These are phyloP conservation scores for Entosphenus tridentatus DNA, from an alignment of 2,113 vertebrate species.

Conservation along the genomic window DNA sequence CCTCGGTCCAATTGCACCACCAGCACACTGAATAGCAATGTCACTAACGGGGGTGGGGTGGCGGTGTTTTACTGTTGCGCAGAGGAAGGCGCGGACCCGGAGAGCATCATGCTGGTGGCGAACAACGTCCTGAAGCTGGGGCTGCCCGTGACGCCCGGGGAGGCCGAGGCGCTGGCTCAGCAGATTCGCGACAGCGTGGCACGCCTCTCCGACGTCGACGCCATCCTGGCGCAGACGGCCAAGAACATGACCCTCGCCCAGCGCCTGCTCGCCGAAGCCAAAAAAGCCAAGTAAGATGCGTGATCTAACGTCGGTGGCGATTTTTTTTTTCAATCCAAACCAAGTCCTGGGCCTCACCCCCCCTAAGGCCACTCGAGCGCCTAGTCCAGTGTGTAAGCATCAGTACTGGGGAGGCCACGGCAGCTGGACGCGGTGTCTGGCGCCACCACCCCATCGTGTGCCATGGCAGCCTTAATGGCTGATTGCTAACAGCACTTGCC, in stretches of 20 bases:
- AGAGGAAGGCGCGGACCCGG: slow-evolving; percentile 54
- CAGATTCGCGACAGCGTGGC: slow-evolving; percentile 29
- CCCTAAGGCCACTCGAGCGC: background rate
- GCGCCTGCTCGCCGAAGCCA: slow-evolving; percentile 26
- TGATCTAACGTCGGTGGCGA: background rate
- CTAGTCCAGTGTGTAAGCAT: accelerated
- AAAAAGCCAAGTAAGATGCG: slow-evolving; percentile 24
- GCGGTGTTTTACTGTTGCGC: background rate
- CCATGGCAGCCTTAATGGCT: background rate
- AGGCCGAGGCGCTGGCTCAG: slow-evolving; percentile 20
- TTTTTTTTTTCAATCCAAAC: background rate
- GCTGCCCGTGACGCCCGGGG: slow-evolving; percentile 26
- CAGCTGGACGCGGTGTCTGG: background rate
- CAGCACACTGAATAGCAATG: background rate
- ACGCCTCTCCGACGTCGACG: slow-evolving; percentile 25
- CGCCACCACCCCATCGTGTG: too few relatives aligned
- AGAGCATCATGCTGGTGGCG: slow-evolving; percentile 49
- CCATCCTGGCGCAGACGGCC: slow-evolving; percentile 26
- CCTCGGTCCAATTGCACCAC: background rate
- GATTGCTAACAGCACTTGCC: too few relatives aligned
- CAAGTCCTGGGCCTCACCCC: slow-evolving; percentile 6
- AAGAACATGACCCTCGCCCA: slow-evolving; percentile 21
- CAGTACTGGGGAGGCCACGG: background rate
- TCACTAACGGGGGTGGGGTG: background rate
- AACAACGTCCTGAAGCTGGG: slow-evolving; percentile 34